phyloP scores from a whole-genome alignment of 2,113 vertebrate genomes.

The Antechinus stuartii region DNA sequence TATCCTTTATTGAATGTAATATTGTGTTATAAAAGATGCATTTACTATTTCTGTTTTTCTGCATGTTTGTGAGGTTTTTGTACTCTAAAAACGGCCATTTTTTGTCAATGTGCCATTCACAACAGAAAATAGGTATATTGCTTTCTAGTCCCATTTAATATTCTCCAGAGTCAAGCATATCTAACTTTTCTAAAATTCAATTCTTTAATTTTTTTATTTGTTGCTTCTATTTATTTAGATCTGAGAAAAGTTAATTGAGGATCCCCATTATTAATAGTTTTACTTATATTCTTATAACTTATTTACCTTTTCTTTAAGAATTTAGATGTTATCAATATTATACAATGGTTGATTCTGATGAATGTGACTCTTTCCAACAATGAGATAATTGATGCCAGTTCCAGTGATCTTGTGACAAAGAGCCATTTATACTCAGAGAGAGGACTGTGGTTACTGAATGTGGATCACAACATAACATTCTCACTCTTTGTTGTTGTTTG shows the following conservation, averaged over 20 bases:
- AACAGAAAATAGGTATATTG: background rate
- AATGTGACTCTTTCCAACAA: too few species aligned
- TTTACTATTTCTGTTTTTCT: background rate
- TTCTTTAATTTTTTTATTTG: background rate
- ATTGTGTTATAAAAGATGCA: background rate
- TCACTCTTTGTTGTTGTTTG: too few species aligned
- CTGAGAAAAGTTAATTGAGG: background rate
- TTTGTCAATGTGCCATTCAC: background rate
- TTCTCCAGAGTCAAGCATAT: background rate
- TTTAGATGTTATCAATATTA: background rate
- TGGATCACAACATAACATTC: too few species aligned
- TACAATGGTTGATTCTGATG: too few species aligned
- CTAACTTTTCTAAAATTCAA: background rate
- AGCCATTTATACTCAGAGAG: too few species aligned
- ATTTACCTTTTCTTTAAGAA: background rate
- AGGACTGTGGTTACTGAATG: too few species aligned
- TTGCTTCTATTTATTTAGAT: background rate
- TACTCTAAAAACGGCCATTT: background rate
- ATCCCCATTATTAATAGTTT: background rate
- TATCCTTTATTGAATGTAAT: background rate
- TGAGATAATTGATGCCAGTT: too few species aligned
- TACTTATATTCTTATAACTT: background rate
- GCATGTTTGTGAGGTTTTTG: background rate
- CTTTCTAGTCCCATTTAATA: background rate
- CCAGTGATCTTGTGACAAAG: too few species aligned